phyloP scores from a whole-genome alignment of 2,888 invertebrate species.

The Chesias legatella region DNA sequence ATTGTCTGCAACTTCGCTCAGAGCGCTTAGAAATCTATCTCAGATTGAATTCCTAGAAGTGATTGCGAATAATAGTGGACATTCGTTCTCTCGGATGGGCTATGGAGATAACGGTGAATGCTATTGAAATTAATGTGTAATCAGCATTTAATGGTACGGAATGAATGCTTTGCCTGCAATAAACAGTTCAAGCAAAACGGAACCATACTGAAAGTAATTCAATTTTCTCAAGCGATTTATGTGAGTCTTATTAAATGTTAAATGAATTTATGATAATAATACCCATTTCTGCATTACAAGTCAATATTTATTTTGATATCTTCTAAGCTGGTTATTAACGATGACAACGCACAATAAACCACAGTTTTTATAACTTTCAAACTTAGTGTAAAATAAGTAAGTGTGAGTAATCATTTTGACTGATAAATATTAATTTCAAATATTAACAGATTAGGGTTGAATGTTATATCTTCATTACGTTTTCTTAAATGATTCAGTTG shows the following conservation, averaged over 20 bases:
- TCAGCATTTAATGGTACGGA: constrained; percentile 15
- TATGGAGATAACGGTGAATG: constrained; percentile 35
- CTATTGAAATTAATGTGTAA: constrained; percentile 41
- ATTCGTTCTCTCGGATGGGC: constrained; percentile 14
- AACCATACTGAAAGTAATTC: constrained; percentile 1
- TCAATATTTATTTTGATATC: too few relatives aligned
- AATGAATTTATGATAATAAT: neutral
- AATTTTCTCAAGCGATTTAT: neutral
- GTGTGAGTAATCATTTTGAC: too few relatives aligned
- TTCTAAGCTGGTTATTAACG: too few relatives aligned
- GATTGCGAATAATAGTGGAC: constrained; percentile 47
- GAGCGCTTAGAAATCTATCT: constrained; percentile 52
- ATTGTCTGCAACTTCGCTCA: constrained; percentile 39
- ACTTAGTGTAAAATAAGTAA: too few relatives aligned
- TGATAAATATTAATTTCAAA: too few relatives aligned
- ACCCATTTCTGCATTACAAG: too few relatives aligned
- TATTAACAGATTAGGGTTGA: too few relatives aligned
- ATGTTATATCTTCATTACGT: too few relatives aligned
- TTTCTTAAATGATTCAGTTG: too few relatives aligned
- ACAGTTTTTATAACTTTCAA: too few relatives aligned
- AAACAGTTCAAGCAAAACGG: constrained; percentile 18
- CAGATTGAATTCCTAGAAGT: constrained; percentile 56
- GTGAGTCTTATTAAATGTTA: constrained; percentile 4
- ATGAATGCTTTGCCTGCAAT: constrained; percentile 3
- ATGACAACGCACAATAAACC: too few relatives aligned